Base-by-base conservation (phyloP, 2,797 vertebrate genomes). In the Linurgus olivaceus region DNA sequence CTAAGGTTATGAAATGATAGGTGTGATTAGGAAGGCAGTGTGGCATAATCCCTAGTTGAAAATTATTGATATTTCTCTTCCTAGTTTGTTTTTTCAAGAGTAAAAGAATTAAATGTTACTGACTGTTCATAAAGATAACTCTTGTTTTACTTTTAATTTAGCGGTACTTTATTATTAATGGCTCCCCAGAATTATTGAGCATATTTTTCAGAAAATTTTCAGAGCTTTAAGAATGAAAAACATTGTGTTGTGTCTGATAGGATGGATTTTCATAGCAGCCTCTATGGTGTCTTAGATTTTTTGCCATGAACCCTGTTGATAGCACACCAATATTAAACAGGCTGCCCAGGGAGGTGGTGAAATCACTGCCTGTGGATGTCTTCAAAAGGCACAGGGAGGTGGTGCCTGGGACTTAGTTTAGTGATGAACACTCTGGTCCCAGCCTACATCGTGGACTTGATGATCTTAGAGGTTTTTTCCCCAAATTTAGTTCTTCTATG, bases 341-440 rank as follows among this genome's bases (percentile, higher is more conserved):
- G 15, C 8, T 59, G 21, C 15, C 13, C 12, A 40, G 21, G 25
- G 29, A 73, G 52, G 20, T 23, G 33, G 7, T 54, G 33, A 24
- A 73, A 47, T 31, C 29, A 9, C 7, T 16, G 23, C 28, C 17
- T 26, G 31, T 28, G 25, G 10, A 74, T 31, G 6, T 31, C 21
- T 28, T 66, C 40, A 40, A 59, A 74, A 74, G 10, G 2, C 12
- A 47, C 2, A 1, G 0, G 2, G 11, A 19, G 29, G 5, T 40
- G 29, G 7, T 13, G 2, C 10, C 5, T 58, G 33, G 10, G 25
- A 31, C 29, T 23, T 9, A 8, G 3, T 16, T 47, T 66, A 47
- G 21, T 35, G 17, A 14, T 31, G 33, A 74, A 35, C 6, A 16
- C 0, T 0, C 10, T 52, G 17, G 8, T 15, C 11, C 7, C 33